Evolutionary conservation across 2,113 vertebrate genomes (phyloP), one percentile per base, ranked within the genome.

Genomic region (Nerophis ophidion): DNA sequence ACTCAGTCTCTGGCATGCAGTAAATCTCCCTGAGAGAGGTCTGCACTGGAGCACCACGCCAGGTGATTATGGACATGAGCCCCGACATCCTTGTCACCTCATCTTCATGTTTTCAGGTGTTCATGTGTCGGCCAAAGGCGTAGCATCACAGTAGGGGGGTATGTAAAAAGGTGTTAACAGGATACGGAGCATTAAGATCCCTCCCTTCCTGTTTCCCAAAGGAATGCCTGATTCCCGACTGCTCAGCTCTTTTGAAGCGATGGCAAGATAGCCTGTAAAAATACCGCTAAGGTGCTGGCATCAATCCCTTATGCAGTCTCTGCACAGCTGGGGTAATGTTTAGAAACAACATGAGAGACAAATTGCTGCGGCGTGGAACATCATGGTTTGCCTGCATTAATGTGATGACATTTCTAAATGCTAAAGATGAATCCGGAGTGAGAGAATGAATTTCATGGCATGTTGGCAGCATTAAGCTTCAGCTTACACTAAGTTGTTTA

Each of bases 1-100:
- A 54, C 65, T 81, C 70, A 66, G 76, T 70, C 71, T 81, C 66
- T 80, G 80, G 78, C 78, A 81, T 78, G 82, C 73, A 76, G 72
- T 82, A 85, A 86, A 81, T 82, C 72, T 84, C 79, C 68, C 72
- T 68, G 59, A 70, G 68, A 75, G 57, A 75, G 63, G 70, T 68
- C 63, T 60, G 51, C 49, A 57, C 61, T 65, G 34, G 42, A 73
- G 47, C 54, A 17, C 64, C 79, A 53, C 60, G 61, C 77, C 70
- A 67, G 66, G 60, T 56, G 64, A 70, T 69, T 17, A 73, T 8
- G 8, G 65, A 48, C 3, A 15, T 58, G 52, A 36, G 14, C 71
- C 51, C 47, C 34, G 70, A 35, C 34, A 35, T 33, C 26, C 34
- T 53, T 35, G 51, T 53, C 11, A 60, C 16, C 66, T 45, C 51